Base-by-base conservation (phyloP, 2,888 invertebrate genomes). In the Steinernema scapterisci region DNA sequence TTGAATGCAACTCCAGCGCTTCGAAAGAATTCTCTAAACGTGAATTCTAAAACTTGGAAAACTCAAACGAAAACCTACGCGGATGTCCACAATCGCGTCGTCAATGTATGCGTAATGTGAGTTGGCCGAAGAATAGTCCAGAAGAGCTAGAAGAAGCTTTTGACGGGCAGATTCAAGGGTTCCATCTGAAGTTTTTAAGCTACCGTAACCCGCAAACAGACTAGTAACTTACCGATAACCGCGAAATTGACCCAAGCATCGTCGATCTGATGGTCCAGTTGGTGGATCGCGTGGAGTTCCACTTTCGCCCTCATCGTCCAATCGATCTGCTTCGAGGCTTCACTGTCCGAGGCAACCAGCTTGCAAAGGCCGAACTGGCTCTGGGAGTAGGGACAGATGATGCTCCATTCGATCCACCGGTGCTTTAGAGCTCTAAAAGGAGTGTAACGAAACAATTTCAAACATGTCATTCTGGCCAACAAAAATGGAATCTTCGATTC, bases 81-180 rank as follows among this genome's bases (percentile, higher is more conserved):
- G 56, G 19, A 73, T 73, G 16, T 76, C 76, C 19, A 44, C 71
- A 46, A 76, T 76, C 13, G 76, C 73, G 21, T 76, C 63, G 45
- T 76, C 76, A 54, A 76, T 75, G 23, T 73, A 73, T 2, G 76
- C 76, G 56, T 63, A 76, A 75, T 76, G 76, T 38, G 73, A 73
- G 21, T 63, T 51, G 16, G 63, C 27, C 23, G 56, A 45, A 11
- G 70, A 48, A 52, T 74, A 76, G n/a, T 76, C 73, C n/a, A 76
- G 31, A 25, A 76, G 46, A 0, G 76, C 76, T 45, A 76, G 44
- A 25, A 76, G 63, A 21, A 76, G 43, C 21, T 76, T 73, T 23
- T 75, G 76, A 16, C 76, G 75, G 27, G 70, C 73, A 0, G 63
- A 27, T 44, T 76, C 76, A 11, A 76, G 45, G 21, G 70, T 73